Evolutionary conservation across 2,888 invertebrate genomes (phyloP), one percentile per base, ranked within the genome.

Genomic region (Spilosoma lubricipeda): DNA sequence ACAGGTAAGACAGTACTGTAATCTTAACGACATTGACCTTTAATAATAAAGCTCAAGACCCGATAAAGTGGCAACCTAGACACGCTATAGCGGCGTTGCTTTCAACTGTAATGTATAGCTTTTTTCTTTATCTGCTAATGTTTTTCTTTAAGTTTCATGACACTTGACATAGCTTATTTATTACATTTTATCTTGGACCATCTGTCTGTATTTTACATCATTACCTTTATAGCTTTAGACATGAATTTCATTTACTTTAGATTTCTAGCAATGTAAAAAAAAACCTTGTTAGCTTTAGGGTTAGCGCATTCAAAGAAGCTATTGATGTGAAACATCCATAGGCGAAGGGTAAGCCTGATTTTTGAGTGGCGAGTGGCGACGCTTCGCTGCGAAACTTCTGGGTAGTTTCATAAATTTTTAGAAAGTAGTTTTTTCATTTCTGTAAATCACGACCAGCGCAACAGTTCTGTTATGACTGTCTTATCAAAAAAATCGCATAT

Each of bases 1-100:
- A 77, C 80, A 78, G 80, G 79, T 79, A 73, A 82, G 82, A 78
- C 79, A 78, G 59, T 72, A 73, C 70, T 79, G 67, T 83, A 74
- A 88, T 88, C 88, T 86, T 75, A 85, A 87, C 75, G 78, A 79
- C 80, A 71, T 39, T 82, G 86, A 83, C 88, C 87, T 88, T 88
- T 76, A 72, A 72, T 78, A 85, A 87, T 87, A 85, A 86, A 75
- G 67, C 13, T 56, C 77, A n/a, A 56, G 66, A 48, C 5, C 48
- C 64, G 76, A 71, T 71, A 64, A 64, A 75, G 69, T 70, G 23
- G 72, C 67, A 65, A 23, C 30, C 68, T 63, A 72, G 64, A 30
- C 84, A 84, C 85, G 83, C 85, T 66, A 79, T 59, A 59, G 52
- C 45, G 33, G 45, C 30, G 75, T 71, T 70, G 67, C 64, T 66